Evolutionary conservation across 2,113 vertebrate species (phyloP).

Genomic region (Saccopteryx bilineata): DNA sequence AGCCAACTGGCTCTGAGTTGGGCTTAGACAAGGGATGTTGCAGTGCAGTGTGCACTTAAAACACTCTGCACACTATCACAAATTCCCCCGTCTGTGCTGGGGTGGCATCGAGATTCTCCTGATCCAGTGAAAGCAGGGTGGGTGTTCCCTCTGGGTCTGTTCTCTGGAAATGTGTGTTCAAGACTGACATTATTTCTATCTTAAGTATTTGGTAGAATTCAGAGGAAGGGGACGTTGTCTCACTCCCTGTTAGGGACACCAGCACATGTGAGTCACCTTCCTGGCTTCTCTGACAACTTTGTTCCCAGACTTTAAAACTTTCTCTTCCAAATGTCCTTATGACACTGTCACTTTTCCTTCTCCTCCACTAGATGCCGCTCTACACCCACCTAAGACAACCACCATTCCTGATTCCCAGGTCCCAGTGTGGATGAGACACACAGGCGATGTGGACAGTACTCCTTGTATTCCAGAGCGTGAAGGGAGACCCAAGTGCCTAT

Average conservation of each 20-base stretch:
- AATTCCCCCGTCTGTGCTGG: no score
- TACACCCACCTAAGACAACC: not conserved
- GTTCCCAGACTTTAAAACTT: not conserved
- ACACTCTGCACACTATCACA: not conserved
- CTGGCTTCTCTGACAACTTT: not conserved
- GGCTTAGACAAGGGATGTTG: not conserved
- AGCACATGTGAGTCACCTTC: not conserved
- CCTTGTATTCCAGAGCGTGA: not conserved
- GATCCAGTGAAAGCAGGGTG: no score
- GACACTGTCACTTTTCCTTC: not conserved
- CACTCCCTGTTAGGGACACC: not conserved
- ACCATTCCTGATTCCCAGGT: not conserved
- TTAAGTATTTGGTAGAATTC: not conserved
- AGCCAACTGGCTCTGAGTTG: not conserved
- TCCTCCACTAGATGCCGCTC: constrained; percentile 40
- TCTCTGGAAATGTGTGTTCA: no score
- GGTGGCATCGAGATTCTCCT: no score
- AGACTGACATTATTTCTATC: not conserved
- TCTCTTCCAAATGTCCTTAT: not conserved
- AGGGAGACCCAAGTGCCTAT: fast-evolving
- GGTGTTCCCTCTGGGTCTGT: no score
- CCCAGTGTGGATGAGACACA: not conserved
- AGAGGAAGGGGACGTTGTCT: not conserved
- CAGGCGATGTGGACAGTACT: not conserved
- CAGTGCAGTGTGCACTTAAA: no score